Evolutionary conservation across 2,113 vertebrate genomes (phyloP).

Genomic region (Sclerurus mexicanus): DNA sequence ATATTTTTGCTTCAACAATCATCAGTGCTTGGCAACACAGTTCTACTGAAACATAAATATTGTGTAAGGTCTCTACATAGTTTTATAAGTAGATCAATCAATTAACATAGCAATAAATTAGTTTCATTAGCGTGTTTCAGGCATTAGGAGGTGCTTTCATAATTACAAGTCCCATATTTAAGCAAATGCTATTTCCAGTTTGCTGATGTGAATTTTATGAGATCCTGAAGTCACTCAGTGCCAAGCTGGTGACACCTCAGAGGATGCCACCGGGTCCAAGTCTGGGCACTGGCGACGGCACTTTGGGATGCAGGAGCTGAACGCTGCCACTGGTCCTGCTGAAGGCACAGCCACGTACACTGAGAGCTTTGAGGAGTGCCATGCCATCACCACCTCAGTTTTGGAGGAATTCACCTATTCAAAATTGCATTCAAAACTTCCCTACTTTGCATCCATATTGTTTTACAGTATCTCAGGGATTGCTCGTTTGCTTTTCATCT

Average conservation of each 20-base stretch:
- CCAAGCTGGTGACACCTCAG: background rate
- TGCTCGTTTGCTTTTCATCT: background rate
- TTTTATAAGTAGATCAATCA: slow-evolving; percentile 16
- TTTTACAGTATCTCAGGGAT: background rate
- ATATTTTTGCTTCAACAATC: slow-evolving; percentile 27
- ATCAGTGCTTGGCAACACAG: slow-evolving; percentile 42
- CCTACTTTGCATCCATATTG: background rate
- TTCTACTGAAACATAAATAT: slow-evolving; percentile 24
- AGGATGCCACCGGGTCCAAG: background rate
- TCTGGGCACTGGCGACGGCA: background rate
- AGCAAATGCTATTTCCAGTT: slow-evolving; percentile 9
- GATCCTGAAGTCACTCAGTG: background rate
- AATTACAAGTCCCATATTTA: slow-evolving; percentile 35
- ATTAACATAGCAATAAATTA: slow-evolving; percentile 46
- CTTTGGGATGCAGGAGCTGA: background rate
- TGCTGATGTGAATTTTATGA: background rate
- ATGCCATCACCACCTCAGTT: background rate
- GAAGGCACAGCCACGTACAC: background rate
- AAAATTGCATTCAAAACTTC: background rate
- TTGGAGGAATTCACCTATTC: background rate
- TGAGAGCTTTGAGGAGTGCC: background rate
- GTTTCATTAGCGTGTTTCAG: slow-evolving; percentile 36
- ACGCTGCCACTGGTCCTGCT: background rate
- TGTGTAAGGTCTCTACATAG: background rate
- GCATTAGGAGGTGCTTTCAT: slow-evolving; percentile 29